Percentiles rank a stretch among this genome's conserved stretches.
phyloP scores from a whole-genome alignment of 2,797 vertebrate species.

The Chiroxiphia lanceolata region DNA sequence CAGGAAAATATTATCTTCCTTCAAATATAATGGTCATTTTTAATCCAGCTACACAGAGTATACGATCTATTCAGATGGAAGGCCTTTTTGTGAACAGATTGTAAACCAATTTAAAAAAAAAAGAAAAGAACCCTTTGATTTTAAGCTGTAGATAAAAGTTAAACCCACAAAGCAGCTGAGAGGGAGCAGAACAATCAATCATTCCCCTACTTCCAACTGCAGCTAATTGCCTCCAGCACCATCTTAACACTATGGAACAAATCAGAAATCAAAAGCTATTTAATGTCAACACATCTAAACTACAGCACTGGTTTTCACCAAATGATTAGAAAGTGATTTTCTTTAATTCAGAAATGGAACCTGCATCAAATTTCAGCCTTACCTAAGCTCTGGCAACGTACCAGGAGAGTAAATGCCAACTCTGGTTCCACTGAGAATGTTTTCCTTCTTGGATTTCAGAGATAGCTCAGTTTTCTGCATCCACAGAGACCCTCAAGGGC shows the following conservation, averaged over 20 bases:
- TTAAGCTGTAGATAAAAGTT: conserved; percentile 45
- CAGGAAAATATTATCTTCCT: neutral
- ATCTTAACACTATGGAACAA: neutral
- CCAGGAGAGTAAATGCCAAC: neutral
- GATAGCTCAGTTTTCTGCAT: neutral
- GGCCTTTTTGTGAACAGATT: conserved; percentile 18
- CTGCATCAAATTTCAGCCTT: neutral
- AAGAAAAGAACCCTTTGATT: neutral
- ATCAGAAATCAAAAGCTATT: conserved; percentile 40
- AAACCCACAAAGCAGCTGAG: conserved; percentile 36
- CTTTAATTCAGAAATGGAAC: neutral
- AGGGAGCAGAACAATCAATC: conserved; percentile 44
- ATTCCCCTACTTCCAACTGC: neutral
- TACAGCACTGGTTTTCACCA: neutral
- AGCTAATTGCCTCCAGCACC: conserved; percentile 47
- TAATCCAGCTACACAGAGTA: neutral
- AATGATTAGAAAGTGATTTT: neutral
- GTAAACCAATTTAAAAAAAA: neutral
- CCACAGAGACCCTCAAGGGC: neutral
- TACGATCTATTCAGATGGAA: neutral
- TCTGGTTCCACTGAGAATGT: neutral
- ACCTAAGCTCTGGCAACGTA: neutral
- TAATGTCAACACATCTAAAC: neutral
- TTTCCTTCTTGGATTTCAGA: neutral
- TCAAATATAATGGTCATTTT: conserved; percentile 11